Base-by-base conservation (phyloP, 2,113 vertebrate genomes). In the Seriola dumerili region DNA sequence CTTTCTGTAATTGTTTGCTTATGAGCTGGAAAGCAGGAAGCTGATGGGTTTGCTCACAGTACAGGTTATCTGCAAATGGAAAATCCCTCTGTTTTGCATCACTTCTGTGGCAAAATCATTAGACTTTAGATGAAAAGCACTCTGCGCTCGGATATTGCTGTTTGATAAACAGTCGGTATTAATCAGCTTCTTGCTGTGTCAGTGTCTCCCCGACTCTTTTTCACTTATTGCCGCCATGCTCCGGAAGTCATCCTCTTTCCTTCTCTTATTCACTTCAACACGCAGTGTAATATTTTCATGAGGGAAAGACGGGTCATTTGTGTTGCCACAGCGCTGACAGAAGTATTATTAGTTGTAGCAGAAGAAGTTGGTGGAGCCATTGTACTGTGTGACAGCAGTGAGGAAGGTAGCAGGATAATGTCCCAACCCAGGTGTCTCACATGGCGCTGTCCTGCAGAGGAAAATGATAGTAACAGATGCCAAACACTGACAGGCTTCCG, bases 151-250 rank as follows among this genome's bases (percentile, higher is more conserved):
- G 78, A 78, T 82, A 57, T 83, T 83, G 38, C 80, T 87, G 69
- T 87, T 85, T 91, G 85, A 93, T 88, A 81, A 88, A 88, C 72
- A 63, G 70, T 76, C 61, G 3, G 79, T 75, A 86, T 90, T 87
- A 85, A 92, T 90, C 84, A 90, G 75, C 63, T 23, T 74, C 81
- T 74, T 29, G 80, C 80, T 84, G 81, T 52, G 72, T 87, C 68
- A 32, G 11, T 54, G 58, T 75, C 48, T 81, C 44, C 38, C 13
- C 1, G 14, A 74, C 64, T 71, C 75, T 83, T 38, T 58, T 34
- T 87, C 79, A 44, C 23, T 82, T 71, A 44, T 59, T 63, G 74
- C 64, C 8, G 13, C 78, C 57, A 69, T 50, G 44, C 4, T 79
- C 48, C n/a, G 16, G 50, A 72, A 74, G 50, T 78, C 7, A 6